Conservation (phyloP, 2,888 invertebrate species). For the Chalcis sispes region DNA sequence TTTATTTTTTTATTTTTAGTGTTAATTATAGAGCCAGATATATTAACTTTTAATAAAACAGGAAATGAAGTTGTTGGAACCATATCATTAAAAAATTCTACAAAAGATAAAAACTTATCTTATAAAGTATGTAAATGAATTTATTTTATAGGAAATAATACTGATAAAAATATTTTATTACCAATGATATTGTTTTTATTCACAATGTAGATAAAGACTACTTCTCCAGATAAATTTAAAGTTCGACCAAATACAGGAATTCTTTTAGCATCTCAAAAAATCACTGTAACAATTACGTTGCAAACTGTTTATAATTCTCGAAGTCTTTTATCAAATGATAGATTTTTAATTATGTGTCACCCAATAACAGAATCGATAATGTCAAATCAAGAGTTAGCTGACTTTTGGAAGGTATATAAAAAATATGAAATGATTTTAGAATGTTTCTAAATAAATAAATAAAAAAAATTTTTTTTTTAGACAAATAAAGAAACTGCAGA, state of each 20-base stretch:
- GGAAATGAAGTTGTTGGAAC: constrained; percentile 83
- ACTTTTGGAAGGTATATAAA: constrained; percentile 84
- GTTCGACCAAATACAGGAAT: constrained; percentile 93
- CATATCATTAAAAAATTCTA: constrained; percentile 82
- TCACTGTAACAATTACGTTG: constrained; percentile 84
- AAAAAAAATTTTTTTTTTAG: constrained; percentile 58
- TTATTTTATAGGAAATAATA: constrained; percentile 25
- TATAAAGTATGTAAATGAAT: constrained; percentile 79
- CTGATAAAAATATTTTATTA: not conserved
- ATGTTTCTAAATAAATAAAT: not conserved
- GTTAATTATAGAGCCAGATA: constrained; percentile 78
- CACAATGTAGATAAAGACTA: constrained; percentile 89
- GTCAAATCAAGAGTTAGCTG: constrained; percentile 80
- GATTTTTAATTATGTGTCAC: constrained; percentile 92
- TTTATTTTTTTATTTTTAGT: constrained; percentile 64
- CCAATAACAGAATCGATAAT: constrained; percentile 80
- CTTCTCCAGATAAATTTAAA: constrained; percentile 95
- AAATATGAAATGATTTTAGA: not conserved
- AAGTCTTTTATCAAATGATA: constrained; percentile 84
- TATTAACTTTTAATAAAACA: constrained; percentile 83
- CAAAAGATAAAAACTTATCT: constrained; percentile 80
- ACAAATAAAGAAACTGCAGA: constrained; percentile 80
- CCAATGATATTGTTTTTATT: constrained; percentile 6
- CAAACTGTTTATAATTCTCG: constrained; percentile 85
- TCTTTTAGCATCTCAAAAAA: constrained; percentile 81